A percentile compares a stretch with the other conserved stretches of the same genome.
phyloP scores from a whole-genome alignment of 2,113 vertebrate genomes.

The Nothoprocta pentlandii region DNA sequence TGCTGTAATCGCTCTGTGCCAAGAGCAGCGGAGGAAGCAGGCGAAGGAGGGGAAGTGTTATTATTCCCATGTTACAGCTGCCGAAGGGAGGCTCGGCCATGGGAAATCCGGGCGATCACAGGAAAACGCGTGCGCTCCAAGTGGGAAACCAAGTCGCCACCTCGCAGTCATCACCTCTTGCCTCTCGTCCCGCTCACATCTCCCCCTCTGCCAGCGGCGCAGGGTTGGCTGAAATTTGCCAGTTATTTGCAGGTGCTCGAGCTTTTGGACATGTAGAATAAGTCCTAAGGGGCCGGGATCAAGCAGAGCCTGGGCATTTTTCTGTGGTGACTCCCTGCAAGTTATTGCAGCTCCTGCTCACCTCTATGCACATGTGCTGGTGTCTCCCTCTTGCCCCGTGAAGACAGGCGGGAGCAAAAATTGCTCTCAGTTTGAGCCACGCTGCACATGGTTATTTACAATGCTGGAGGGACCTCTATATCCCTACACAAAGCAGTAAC shows the following conservation, averaged over 20 bases:
- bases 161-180: not conserved
- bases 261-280: not conserved
- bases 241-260: not conserved
- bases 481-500: not conserved
- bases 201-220: not conserved
- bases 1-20: constrained; percentile 49
- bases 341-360: not conserved
- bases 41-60: constrained; percentile 60
- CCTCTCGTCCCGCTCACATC: fast-evolving
- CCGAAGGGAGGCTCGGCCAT: not conserved
- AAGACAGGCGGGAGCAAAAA: not conserved
- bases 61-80: constrained; percentile 65
- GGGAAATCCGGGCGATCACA: constrained; percentile 17
- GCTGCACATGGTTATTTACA: not conserved
- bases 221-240: fast-evolving
- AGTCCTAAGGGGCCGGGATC: not conserved
- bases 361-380: not conserved
- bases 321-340: not conserved
- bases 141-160: not conserved
- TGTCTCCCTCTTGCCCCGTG: not conserved
- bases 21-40: constrained; percentile 65
- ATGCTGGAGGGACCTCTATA: not conserved
- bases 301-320: not conserved
- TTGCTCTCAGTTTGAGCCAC: not conserved
- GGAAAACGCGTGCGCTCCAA: fast-evolving